Evolutionary conservation across 2,797 vertebrate species (phyloP), one percentile per base, ranked within the genome.

Genomic region (Parotocinclus haroldoi): DNA sequence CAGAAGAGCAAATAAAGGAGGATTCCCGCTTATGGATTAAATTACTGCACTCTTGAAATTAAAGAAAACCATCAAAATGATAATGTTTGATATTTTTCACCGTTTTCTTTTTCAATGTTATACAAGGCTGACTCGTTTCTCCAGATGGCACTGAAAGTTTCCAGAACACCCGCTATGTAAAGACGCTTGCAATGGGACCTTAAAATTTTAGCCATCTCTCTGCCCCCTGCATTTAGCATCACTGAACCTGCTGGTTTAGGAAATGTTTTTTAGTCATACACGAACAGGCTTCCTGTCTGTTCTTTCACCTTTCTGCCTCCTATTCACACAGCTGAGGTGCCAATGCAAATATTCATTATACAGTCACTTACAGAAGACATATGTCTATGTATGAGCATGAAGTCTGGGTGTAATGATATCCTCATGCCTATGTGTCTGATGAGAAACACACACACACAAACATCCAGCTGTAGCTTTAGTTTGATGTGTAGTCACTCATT

Each of bases 201-300:
- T 27, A 27, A 27, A 27, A 5, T 27, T 10, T 46, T 59, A 45
- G 11, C 55, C 46, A 58, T 55, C 56, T 48, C 51, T 59, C 64
- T 68, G 16, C 64, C 73, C 63, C 59, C 55, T 62, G 19, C 69
- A 46, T 73, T 67, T 18, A 72, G 71, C 62, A 50, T 59, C 50
- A 58, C 66, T 70, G 67, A 59, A 70, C 78, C 73, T 64, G 74
- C 82, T 80, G 79, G 73, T 71, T 18, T 62, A 76, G 73, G 74
- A 82, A 83, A 83, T 81, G 55, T 71, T 73, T 82, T 83, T 77
- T 82, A 79, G 82, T 83, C 80, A 83, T 83, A 82, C 75, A 73
- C 79, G 80, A 83, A 73, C 73, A 82, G 80, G 76, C 71, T 71
- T 68, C 79, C 76, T 69, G 69, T 82, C 75, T 76, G 63, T 74